Conservation (phyloP, 2,113 vertebrate species). For the Oreochromis aureus region DNA sequence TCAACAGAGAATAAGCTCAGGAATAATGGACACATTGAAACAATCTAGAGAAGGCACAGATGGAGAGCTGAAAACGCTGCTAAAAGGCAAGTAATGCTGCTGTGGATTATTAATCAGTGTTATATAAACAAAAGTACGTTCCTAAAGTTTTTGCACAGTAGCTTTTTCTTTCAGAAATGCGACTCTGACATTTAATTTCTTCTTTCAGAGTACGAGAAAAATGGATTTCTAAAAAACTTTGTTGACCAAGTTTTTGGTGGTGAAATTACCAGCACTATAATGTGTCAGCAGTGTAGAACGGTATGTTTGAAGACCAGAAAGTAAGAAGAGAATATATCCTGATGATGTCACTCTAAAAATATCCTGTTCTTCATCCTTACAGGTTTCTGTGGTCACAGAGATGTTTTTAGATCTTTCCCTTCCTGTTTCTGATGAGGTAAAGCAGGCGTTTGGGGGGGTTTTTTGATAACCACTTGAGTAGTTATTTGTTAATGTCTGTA, state of each 20-base stretch:
- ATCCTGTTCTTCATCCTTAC: not conserved
- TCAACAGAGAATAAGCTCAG: constrained; percentile 81
- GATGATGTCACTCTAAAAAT: not conserved
- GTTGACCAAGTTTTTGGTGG: constrained; percentile 94
- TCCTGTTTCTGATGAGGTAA: constrained; percentile 92
- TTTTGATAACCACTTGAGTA: not conserved
- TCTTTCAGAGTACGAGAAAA: constrained; percentile 86
- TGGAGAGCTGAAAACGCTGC: constrained; percentile 79
- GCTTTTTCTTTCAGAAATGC: not conserved
- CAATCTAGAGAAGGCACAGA: constrained; percentile 74
- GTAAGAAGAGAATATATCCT: not conserved
- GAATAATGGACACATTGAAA: constrained; percentile 80
- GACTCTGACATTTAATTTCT: not conserved
- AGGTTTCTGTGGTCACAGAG: constrained; percentile 93
- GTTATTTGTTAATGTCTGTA: not conserved
- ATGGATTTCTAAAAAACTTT: constrained; percentile 77
- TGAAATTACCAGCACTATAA: constrained; percentile 88
- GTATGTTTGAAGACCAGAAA: constrained; percentile 50
- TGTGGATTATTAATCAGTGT: not conserved
- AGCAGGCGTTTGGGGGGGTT: not conserved
- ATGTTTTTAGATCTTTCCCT: constrained; percentile 96
- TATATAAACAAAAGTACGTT: not conserved
- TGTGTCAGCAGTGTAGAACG: constrained; percentile 92
- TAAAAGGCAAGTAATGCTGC: constrained; percentile 79
- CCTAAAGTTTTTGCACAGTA: not conserved